Percentiles rank a stretch among this genome's conserved stretches.
Conservation (phyloP, 1,140 invertebrate genomes). For the Drosophila novamexicana region DNA sequence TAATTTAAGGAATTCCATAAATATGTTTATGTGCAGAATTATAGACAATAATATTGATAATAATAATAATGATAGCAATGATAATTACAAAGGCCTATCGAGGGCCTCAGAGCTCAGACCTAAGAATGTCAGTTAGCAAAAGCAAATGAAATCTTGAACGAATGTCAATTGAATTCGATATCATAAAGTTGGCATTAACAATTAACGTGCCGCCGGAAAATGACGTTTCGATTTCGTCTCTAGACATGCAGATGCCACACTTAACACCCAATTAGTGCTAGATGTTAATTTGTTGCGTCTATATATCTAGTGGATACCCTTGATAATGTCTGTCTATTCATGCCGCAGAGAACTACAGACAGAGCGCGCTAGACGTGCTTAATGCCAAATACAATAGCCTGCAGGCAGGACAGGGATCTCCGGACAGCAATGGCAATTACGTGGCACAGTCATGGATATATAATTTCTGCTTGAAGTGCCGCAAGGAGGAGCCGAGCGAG, state of each 20-base stretch:
- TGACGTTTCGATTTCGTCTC: not conserved
- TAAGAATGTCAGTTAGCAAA: not conserved
- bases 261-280: constrained; percentile 24
- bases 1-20: not conserved
- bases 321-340: not conserved
- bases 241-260: constrained; percentile 16
- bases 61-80: constrained; percentile 25
- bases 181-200: constrained; percentile 12
- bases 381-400: constrained; percentile 68
- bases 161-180: constrained; percentile 34
- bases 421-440: constrained; percentile 52
- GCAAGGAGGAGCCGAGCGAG: constrained; percentile 86
- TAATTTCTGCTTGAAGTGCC: constrained; percentile 80
- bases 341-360: constrained; percentile 61
- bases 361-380: constrained; percentile 71
- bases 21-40: not conserved
- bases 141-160: constrained; percentile 12
- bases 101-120: not conserved
- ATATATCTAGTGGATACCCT: not conserved
- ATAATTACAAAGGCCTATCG: constrained; percentile 21
- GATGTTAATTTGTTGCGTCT: constrained; percentile 1
- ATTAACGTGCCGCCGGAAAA: constrained; percentile 19
- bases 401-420: constrained; percentile 39
- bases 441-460: constrained; percentile 83
- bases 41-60: constrained; percentile 10